Percentiles rank a stretch among this genome's conserved stretches.
phyloP scores from a whole-genome alignment of 2,888 invertebrate species.

The Pterostichus madidus region DNA sequence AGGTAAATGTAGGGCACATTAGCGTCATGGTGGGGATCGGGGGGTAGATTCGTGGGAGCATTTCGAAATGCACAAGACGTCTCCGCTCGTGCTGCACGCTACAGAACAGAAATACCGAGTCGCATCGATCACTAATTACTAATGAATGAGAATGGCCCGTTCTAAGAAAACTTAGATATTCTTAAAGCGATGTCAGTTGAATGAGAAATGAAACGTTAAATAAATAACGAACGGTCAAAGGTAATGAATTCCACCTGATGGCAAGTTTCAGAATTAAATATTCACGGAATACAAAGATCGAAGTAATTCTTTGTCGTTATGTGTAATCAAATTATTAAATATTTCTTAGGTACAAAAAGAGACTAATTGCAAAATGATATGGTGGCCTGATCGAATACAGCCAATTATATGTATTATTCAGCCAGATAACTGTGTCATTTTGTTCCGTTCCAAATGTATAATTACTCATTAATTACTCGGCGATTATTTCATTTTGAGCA shows the following conservation, averaged over 20 bases:
- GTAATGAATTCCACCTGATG: slow-evolving; percentile 36
- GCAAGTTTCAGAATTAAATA: slow-evolving; percentile 29
- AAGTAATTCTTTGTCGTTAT: slow-evolving; percentile 59
- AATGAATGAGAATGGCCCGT: slow-evolving; percentile 47
- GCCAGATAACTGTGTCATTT: slow-evolving; percentile 64
- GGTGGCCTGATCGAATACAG: slow-evolving; percentile 19
- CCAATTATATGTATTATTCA: slow-evolving; percentile 59
- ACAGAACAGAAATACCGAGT: slow-evolving; percentile 47
- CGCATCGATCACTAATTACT: slow-evolving; percentile 62
- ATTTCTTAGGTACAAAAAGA: slow-evolving; percentile 43
- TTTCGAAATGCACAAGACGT: slow-evolving; percentile 63
- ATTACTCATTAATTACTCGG: slow-evolving; percentile 57
- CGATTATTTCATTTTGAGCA: slow-evolving; percentile 41
- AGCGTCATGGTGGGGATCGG: not conserved
- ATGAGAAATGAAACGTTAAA: slow-evolving; percentile 55
- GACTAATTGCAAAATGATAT: slow-evolving; percentile 57
- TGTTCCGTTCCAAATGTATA: slow-evolving; percentile 47
- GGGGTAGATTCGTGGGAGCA: slow-evolving; percentile 26
- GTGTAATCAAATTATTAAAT: slow-evolving; percentile 64
- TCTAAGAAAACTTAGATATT: slow-evolving; percentile 65
- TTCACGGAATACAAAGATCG: not conserved
- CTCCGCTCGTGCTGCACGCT: slow-evolving; percentile 59
- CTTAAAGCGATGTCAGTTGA: slow-evolving; percentile 60
- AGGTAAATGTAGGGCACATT: slow-evolving; percentile 1
- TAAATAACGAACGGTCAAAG: slow-evolving; percentile 51